These are phyloP conservation scores for Microcebus tavaratra DNA, from an alignment of 2,113 vertebrate genomes.

Conservation along the genomic window DNA sequence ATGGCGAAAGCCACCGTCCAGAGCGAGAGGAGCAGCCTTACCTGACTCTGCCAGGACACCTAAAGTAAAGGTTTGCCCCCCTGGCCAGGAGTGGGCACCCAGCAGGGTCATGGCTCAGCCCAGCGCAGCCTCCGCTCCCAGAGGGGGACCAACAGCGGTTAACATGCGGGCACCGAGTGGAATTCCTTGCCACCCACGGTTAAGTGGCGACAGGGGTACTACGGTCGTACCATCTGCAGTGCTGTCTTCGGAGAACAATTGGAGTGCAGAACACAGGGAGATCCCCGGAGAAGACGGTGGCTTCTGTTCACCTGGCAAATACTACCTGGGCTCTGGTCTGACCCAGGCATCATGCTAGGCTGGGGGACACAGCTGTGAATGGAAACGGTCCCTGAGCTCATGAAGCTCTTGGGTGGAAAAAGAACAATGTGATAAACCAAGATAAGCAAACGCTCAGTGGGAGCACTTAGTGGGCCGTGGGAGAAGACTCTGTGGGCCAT, in stretches of 20 bases:
- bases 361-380: not conserved
- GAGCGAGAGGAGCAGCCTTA: not conserved
- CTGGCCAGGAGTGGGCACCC: not conserved
- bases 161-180: not conserved
- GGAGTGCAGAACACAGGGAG: not conserved
- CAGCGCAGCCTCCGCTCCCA: not conserved
- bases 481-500: not conserved
- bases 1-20: not conserved
- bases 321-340: not conserved
- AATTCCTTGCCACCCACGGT: not conserved
- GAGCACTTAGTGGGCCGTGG: not conserved
- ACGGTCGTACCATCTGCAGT: not conserved
- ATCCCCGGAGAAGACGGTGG: not conserved
- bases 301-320: not conserved
- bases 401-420: not conserved
- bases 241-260: not conserved
- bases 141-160: not conserved
- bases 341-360: not conserved
- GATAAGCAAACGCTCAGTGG: not conserved
- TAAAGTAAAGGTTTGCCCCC: not conserved
- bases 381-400: not conserved
- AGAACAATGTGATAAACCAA: not conserved
- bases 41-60: not conserved
- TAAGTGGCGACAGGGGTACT: not conserved
- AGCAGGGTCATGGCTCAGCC: not conserved